phyloP scores from a whole-genome alignment of 1,140 invertebrate species.

The Ectropis grisescens region DNA sequence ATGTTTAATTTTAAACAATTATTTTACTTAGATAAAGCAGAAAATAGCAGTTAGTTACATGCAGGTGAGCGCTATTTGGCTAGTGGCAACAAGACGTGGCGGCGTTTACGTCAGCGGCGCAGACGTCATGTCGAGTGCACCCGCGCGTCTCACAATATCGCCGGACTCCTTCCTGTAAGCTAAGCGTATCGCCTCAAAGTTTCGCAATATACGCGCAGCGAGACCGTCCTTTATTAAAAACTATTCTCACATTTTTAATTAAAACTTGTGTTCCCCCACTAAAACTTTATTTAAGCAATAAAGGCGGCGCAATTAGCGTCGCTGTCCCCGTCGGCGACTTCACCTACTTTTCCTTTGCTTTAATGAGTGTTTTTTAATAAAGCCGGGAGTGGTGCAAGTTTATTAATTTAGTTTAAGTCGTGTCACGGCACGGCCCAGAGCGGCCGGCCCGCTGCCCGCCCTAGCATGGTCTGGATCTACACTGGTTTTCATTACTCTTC shows the following conservation, averaged over 20 bases:
- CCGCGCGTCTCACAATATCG: too few species aligned
- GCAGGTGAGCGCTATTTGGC: too few species aligned
- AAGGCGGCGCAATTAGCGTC: conserved; percentile 68
- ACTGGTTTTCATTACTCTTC: too few species aligned
- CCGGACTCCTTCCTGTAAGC: conserved; percentile 60
- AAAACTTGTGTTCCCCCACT: conserved; percentile 69
- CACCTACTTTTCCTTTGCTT: conserved; percentile 67
- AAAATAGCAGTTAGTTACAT: too few species aligned
- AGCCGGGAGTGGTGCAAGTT: conserved; percentile 62
- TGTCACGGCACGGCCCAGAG: conserved; percentile 49
- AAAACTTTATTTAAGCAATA: conserved; percentile 71
- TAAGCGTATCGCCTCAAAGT: conserved; percentile 66
- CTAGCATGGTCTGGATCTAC: too few species aligned
- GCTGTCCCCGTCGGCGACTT: conserved; percentile 67
- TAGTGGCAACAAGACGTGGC: too few species aligned
- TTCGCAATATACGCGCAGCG: conserved; percentile 66
- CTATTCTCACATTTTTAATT: conserved; percentile 71
- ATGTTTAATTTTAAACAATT: too few species aligned
- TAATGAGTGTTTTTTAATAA: conserved; percentile 71
- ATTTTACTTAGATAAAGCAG: too few species aligned
- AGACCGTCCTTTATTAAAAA: conserved; percentile 69
- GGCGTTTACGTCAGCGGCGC: too few species aligned
- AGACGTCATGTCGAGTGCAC: conserved; percentile 3
- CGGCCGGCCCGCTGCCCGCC: conserved; percentile 8
- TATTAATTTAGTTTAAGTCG: conserved; percentile 68